Evolutionary conservation across 2,113 vertebrate genomes (phyloP).

Genomic region (Tragelaphus scriptus): DNA sequence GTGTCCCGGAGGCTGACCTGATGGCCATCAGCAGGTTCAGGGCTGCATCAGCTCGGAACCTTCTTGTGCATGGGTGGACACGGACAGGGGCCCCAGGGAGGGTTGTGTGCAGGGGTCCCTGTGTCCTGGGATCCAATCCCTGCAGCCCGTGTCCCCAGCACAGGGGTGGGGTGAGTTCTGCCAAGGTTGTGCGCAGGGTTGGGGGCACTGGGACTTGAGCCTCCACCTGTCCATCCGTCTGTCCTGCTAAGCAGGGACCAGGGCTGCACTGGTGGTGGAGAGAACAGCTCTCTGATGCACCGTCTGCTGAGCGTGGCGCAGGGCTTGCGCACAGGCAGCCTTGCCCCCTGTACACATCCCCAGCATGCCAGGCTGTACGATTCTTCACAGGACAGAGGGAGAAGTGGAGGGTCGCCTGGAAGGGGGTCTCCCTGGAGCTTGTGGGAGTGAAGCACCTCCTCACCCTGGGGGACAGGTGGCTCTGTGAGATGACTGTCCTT

Average conservation of each 20-base stretch:
- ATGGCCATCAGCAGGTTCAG: not conserved
- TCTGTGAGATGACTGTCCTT: accelerated
- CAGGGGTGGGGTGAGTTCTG: not conserved
- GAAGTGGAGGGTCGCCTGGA: not conserved
- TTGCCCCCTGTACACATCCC: not conserved
- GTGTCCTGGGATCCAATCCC: not conserved
- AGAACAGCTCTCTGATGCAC: not conserved
- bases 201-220: not conserved
- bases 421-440: not conserved
- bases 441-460: not conserved
- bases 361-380: not conserved
- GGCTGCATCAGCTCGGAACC: not conserved
- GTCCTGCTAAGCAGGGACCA: not conserved
- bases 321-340: not conserved
- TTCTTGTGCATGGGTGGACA: not conserved
- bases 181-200: accelerated
- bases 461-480: not conserved
- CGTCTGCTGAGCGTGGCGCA: accelerated
- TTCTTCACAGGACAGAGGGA: not conserved
- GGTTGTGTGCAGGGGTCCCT: not conserved
- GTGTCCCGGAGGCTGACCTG: not conserved
- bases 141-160: accelerated
- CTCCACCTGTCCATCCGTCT: not conserved
- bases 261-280: not conserved
- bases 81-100: accelerated